Base-by-base conservation (phyloP, 2,888 invertebrate genomes). In the Volucella zonaria region DNA sequence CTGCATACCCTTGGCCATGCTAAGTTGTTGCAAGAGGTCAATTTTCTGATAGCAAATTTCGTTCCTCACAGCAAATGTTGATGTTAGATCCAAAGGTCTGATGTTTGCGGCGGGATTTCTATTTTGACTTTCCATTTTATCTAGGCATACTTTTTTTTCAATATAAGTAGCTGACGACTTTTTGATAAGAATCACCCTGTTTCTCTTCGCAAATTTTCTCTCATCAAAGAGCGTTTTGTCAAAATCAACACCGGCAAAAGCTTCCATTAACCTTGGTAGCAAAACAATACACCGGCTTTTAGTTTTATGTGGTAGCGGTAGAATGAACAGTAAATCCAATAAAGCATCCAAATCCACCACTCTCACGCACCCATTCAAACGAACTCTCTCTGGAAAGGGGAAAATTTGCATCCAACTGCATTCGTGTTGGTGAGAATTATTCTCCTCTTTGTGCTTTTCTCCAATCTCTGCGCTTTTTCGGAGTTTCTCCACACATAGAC, bases 201-300 rank as follows among this genome's bases (percentile, higher is more conserved):
- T 56, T 49, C 49, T 76, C 52, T 76, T 76, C 23, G 14, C 14
- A 12, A 31, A 4, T 15, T 23, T 45, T 15, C n/a, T 42, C 23
- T 15, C 15, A 18, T 15, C 15, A 42, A 75, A 75, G 66, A 74
- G 74, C 4, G n/a, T n/a, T 45, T 43, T 42, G 31, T 51, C 49
- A 64, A 49, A 49, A 75, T 67, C 66, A 59, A 66, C 73, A 23
- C 54, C 56, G 11, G 40, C 64, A 38, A 45, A 40, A 31, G 31
- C 31, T 31, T 31, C 31, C 56, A 47, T 15, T 6, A 62, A 49
- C 54, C 31, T 31, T 31, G 31, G 31, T 31, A 6, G 31, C 31
- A 47, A 12, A 52, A 15, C 40, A 54, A 15, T 77, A 67, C 52
- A 71, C 77, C 77, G 77, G 82, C 82, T 73, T 77, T 76, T 59